Evolutionary conservation across 2,113 vertebrate species (phyloP), one percentile per base, ranked within the genome.

Genomic region (Rissa tridactyla): DNA sequence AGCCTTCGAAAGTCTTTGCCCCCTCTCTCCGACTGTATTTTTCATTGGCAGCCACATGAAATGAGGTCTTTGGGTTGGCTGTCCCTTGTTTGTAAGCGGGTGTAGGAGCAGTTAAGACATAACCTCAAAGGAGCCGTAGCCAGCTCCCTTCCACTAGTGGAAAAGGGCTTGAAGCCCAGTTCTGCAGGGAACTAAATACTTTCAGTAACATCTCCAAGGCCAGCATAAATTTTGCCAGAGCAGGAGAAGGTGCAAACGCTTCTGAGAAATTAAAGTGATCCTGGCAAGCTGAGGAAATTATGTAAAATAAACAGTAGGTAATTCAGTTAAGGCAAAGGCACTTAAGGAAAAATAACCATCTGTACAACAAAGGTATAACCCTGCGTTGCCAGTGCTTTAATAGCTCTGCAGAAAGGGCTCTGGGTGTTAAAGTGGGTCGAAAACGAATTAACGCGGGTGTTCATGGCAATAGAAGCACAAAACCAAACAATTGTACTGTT

Each of bases 241-340:
- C 58, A 44, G 36, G 26, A 90, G 46, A 29, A 85, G 21, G 32
- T 65, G 85, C 70, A 80, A 76, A 64, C 27, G 3, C 54, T 52
- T 86, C 40, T 10, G 44, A 66, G 69, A 84, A 91, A 82, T 61
- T 10, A 40, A 62, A 73, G 65, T 4, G 15, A 64, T 70, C 69
- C 51, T 17, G 29, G 68, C 42, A 64, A 80, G 51, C 32, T 46
- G 80, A 62, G 54, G 32, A 86, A 91, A 84, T 78, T 3, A 51
- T 14, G 38, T 65, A 62, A 91, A 95, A 81, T n/a, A 81, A 94
- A 73, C 4, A 1, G 76, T 49, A 77, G 47, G 76, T 51, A 58
- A 81, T 88, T 86, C 72, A 54, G 75, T 82, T 49, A 77, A 80
- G 54, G 64, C 19, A 81, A 86, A 93, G 65, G 57, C 57, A 58